These are phyloP conservation scores for Apotomis betuletana DNA, from an alignment of 2,888 invertebrate genomes.

Conservation along the genomic window DNA sequence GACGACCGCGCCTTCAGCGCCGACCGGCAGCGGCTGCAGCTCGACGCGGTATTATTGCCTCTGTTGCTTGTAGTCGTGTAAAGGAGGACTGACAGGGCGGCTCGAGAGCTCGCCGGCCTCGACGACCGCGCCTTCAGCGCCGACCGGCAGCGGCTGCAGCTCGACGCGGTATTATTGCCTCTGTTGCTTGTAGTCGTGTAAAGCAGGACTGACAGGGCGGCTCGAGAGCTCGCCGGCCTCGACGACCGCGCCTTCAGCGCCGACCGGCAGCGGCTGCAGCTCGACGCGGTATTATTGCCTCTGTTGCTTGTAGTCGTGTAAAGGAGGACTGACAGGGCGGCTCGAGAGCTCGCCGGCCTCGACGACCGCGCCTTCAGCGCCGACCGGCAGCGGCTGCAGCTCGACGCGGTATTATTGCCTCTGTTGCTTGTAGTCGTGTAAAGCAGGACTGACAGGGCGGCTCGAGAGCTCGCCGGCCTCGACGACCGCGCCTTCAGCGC, in stretches of 20 bases:
- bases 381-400: slow-evolving; percentile 87
- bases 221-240: slow-evolving; percentile 85
- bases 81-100: slow-evolving; percentile 78
- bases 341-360: slow-evolving; percentile 85
- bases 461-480: slow-evolving; percentile 85
- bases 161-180: slow-evolving; percentile 83
- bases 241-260: slow-evolving; percentile 86
- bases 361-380: slow-evolving; percentile 86
- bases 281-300: slow-evolving; percentile 83
- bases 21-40: slow-evolving; percentile 87
- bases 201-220: slow-evolving; percentile 78
- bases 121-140: slow-evolving; percentile 86
- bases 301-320: slow-evolving; percentile 64
- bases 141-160: slow-evolving; percentile 87
- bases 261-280: slow-evolving; percentile 87
- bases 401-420: slow-evolving; percentile 83
- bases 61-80: slow-evolving; percentile 64
- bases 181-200: slow-evolving; percentile 64
- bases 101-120: slow-evolving; percentile 85
- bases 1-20: slow-evolving; percentile 86
- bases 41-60: slow-evolving; percentile 83
- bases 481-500: slow-evolving; percentile 86
- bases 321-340: slow-evolving; percentile 78
- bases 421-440: slow-evolving; percentile 64
- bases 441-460: slow-evolving; percentile 78